Evolutionary conservation across 2,888 invertebrate species (phyloP).

Genomic region (Melikaiella ostensackeni): DNA sequence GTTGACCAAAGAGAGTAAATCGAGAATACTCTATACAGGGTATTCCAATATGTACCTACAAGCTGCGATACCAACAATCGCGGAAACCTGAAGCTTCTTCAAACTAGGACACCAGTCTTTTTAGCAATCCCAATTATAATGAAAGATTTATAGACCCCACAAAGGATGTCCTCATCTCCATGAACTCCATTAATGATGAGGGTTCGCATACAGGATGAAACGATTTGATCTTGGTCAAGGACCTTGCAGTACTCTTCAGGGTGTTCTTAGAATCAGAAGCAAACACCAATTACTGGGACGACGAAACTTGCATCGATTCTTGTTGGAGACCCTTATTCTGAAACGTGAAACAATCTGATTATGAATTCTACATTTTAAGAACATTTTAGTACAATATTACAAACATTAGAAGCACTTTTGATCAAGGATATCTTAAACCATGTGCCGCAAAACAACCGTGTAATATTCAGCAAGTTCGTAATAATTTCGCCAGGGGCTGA

Average conservation of each 20-base stretch:
- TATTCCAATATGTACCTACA: constrained; percentile 3
- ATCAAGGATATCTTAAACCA: neutral
- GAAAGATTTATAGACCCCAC: neutral
- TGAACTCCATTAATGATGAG: neutral
- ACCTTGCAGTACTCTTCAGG: constrained; percentile 19
- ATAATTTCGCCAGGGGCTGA: constrained; percentile 27
- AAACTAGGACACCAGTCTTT: neutral
- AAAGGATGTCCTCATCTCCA: neutral
- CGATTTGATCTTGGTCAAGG: constrained; percentile 47
- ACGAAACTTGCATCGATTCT: neutral
- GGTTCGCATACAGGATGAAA: constrained; percentile 26
- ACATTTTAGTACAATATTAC: neutral
- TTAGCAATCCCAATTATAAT: too few species aligned
- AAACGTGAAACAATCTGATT: neutral
- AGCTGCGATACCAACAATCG: neutral
- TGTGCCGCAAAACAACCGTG: neutral
- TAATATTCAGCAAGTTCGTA: neutral
- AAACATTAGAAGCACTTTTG: neutral
- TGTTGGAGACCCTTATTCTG: neutral
- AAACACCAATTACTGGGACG: neutral
- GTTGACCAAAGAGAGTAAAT: constrained; percentile 28
- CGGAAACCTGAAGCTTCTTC: neutral
- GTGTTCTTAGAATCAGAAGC: neutral
- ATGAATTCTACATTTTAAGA: neutral
- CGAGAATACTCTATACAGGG: constrained; percentile 28